Percentiles rank a stretch among this genome's conserved stretches.
phyloP scores from a whole-genome alignment of 2,113 vertebrate species.

The Phylloscopus trochiloides region DNA sequence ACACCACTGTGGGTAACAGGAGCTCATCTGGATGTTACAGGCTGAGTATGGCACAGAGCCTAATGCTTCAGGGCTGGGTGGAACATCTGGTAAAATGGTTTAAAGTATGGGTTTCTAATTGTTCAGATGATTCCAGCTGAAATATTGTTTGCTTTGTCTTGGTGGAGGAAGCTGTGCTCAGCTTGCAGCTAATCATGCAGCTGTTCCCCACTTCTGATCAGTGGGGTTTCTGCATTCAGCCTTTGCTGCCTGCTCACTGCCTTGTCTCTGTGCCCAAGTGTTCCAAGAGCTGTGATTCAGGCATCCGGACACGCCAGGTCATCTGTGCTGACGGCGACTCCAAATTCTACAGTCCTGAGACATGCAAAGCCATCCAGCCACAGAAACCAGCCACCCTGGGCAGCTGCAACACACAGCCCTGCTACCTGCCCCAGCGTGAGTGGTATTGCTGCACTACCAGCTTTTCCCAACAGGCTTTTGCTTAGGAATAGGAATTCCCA shows the following conservation, averaged over 20 bases:
- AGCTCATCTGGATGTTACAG: not conserved
- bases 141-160: not conserved
- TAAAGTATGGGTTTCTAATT: not conserved
- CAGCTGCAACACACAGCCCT: constrained; percentile 87
- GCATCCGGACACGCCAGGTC: constrained; percentile 87
- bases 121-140: not conserved
- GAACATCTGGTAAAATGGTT: not conserved
- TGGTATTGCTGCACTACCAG: not conserved
- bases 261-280: constrained; percentile 76
- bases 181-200: not conserved
- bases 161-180: not conserved
- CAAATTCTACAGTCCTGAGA: constrained; percentile 75
- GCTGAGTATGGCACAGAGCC: not conserved
- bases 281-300: constrained; percentile 85
- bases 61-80: not conserved
- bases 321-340: constrained; percentile 82
- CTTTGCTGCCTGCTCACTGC: not conserved
- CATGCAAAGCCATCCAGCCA: constrained; percentile 67
- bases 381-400: constrained; percentile 79
- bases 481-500: not conserved
- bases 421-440: constrained; percentile 85
- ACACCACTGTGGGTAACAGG: not conserved
- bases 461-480: not conserved
- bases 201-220: not conserved
- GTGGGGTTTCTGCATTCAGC: not conserved